Evolutionary conservation across 2,797 vertebrate genomes (phyloP), one percentile per base, ranked within the genome.

Genomic region (Odontamblyopus rebecca): DNA sequence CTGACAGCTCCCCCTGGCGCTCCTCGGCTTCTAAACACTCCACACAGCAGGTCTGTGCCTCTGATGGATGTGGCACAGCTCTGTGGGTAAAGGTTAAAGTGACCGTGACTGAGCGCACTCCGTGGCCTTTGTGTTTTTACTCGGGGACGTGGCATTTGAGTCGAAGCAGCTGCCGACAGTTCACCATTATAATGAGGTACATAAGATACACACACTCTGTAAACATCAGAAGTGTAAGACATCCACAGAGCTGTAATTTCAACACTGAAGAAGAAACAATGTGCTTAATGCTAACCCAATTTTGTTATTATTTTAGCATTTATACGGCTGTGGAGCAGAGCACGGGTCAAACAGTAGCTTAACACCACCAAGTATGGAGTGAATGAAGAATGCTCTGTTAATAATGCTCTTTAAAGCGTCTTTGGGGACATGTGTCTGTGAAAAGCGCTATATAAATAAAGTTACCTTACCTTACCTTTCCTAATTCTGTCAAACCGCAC

Each of bases 1-100:
- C 85, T 80, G 67, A 79, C 69, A 64, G 16, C 19, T 57, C 32
- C 61, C 72, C 11, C 6, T 1, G 60, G 54, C 41, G 41, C 38
- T 51, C 53, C 16, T 4, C 29, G 12, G 23, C 32, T 32, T 59
- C 57, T 32, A 48, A 44, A 78, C 65, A 74, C 79, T 74, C 76
- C 74, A 44, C 56, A 72, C 6, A 69, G 70, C 78, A 72, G 75
- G 35, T 11, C 11, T 61, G 73, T 67, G 51, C 8, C 13, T 48
- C 13, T 48, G 44, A 48, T 48, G 44, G 44, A 48, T 15, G 44
- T 1, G 12, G 15, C 7, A 13, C n/a, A 23, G 2, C 0, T 56
- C n/a, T 71, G 51, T 56, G 68, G 79, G n/a, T 54, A 72, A 68
- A 70, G 35, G 61, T 72, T 66, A 13, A 9, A 32, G 19, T n/a